These are phyloP conservation scores for Pararge aegeria DNA, from an alignment of 1,140 invertebrate species.

Conservation along the genomic window DNA sequence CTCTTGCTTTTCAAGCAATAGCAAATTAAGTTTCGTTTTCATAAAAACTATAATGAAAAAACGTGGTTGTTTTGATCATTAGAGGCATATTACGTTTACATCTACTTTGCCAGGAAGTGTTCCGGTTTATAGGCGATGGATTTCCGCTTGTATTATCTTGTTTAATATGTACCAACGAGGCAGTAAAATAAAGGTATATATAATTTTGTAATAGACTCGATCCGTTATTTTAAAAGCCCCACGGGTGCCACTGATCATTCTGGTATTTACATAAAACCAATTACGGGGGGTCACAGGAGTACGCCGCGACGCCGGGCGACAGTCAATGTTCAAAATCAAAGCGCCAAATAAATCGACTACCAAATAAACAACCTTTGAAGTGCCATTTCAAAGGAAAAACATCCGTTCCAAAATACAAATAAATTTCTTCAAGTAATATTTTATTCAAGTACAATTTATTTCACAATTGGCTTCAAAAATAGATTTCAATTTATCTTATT, in stretches of 20 bases:
- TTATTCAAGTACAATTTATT: neutral
- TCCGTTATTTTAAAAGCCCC: slow-evolving; percentile 25
- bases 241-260: slow-evolving; percentile 27
- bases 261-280: slow-evolving; percentile 65
- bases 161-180: too few relatives aligned
- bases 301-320: slow-evolving; percentile 17
- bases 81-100: too few relatives aligned
- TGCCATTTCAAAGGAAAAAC: slow-evolving; percentile 7
- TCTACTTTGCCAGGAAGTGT: too few relatives aligned
- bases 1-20: too few relatives aligned
- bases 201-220: neutral
- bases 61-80: too few relatives aligned
- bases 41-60: too few relatives aligned
- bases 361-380: slow-evolving; percentile 15
- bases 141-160: too few relatives aligned
- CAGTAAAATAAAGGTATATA: too few relatives aligned
- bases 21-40: too few relatives aligned
- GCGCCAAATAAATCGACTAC: slow-evolving; percentile 23
- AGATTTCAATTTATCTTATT: too few relatives aligned
- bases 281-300: slow-evolving; percentile 42
- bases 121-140: too few relatives aligned
- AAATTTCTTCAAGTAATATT: neutral
- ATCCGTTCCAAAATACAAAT: slow-evolving; percentile 1
- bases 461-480: neutral
- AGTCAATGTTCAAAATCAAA: slow-evolving; percentile 32